A percentile compares a stretch with the other conserved stretches of the same genome.
Conservation (phyloP, 2,113 vertebrate species). For the Melanocharis versteri region DNA sequence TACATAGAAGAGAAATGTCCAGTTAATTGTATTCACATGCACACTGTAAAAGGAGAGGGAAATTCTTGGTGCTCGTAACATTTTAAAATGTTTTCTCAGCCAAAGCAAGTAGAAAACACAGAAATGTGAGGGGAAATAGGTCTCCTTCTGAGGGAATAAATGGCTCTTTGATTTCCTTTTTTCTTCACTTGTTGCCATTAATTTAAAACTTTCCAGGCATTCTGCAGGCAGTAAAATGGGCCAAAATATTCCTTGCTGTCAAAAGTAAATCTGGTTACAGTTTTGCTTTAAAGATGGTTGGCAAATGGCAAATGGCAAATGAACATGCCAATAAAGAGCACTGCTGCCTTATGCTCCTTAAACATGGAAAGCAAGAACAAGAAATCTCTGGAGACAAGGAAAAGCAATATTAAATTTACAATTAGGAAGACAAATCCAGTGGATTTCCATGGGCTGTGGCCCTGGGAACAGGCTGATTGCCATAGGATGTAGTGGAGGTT, state of each 20-base stretch:
- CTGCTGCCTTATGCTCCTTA: slow-evolving; percentile 16
- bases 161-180: slow-evolving; percentile 55
- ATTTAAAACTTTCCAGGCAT: slow-evolving; percentile 61
- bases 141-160: slow-evolving; percentile 44
- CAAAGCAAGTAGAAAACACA: background rate
- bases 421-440: background rate
- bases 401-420: background rate
- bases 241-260: slow-evolving; percentile 41
- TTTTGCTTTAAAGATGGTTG: slow-evolving; percentile 48
- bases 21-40: background rate
- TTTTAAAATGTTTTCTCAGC: background rate
- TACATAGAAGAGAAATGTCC: background rate
- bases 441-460: background rate
- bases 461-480: background rate
- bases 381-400: background rate
- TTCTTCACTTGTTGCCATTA: slow-evolving; percentile 53
- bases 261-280: slow-evolving; percentile 47
- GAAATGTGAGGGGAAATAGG: slow-evolving; percentile 28
- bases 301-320: slow-evolving; percentile 48
- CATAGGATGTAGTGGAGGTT: accelerated
- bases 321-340: slow-evolving; percentile 36
- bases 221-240: slow-evolving; percentile 46
- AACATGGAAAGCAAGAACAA: background rate
- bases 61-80: background rate
- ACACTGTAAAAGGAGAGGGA: background rate